These are phyloP conservation scores for Chlorops oryzae DNA, from an alignment of 1,140 invertebrate species.

Conservation along the genomic window DNA sequence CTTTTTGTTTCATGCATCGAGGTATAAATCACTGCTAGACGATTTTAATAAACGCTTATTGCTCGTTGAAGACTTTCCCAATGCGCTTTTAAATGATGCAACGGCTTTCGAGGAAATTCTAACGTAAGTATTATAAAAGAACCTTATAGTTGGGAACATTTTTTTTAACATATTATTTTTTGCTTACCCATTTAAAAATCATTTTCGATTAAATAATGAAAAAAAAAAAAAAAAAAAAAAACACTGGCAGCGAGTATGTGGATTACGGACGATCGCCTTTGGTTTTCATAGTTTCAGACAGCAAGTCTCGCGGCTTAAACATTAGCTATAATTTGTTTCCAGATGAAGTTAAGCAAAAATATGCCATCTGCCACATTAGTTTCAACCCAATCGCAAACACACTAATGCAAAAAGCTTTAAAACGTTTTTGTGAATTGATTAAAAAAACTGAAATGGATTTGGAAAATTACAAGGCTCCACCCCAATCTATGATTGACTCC, in stretches of 20 bases:
- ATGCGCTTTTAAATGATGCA: slow-evolving; percentile 57
- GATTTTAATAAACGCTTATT: slow-evolving; percentile 52
- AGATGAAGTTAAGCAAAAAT: slow-evolving; percentile 53
- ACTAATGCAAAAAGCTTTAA: slow-evolving; percentile 60
- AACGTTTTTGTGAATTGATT: slow-evolving; percentile 55
- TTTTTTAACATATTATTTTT: slow-evolving; percentile 10
- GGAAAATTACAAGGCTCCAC: slow-evolving; percentile 54
- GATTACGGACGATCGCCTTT: slow-evolving; percentile 59
- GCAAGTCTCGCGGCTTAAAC: slow-evolving; percentile 55
- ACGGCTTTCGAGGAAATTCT: slow-evolving; percentile 57
- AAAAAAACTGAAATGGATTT: slow-evolving; percentile 25
- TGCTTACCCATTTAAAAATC: too few relatives aligned
- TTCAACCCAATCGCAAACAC: slow-evolving; percentile 60
- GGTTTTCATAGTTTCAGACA: slow-evolving; percentile 65
- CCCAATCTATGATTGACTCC: slow-evolving; percentile 56
- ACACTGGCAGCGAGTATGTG: slow-evolving; percentile 58
- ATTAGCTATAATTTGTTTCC: slow-evolving; percentile 59
- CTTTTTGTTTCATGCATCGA: slow-evolving; percentile 61
- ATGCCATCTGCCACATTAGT: slow-evolving; percentile 59
- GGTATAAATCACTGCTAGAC: slow-evolving; percentile 60
- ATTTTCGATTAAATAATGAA: too few relatives aligned
- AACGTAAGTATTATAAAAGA: slow-evolving; percentile 53
- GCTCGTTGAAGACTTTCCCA: slow-evolving; percentile 71
- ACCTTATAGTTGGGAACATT: neutral
- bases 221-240: too few relatives aligned